Base-by-base conservation (phyloP, 1,140 invertebrate species). In the Leguminivora glycinivorella region DNA sequence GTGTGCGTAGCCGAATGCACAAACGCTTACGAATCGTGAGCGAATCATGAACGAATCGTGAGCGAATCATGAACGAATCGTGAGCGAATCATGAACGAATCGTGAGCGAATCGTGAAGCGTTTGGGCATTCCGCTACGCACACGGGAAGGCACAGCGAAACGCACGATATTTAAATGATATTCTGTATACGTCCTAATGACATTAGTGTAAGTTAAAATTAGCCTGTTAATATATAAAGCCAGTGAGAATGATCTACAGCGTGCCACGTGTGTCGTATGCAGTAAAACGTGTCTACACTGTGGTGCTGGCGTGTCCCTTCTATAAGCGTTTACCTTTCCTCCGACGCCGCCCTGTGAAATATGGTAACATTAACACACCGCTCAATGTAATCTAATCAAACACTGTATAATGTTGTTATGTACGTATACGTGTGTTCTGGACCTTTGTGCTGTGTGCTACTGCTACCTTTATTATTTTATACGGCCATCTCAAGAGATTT, bases 331-430 rank as follows among this genome's bases (percentile, higher is more conserved):
- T 92, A 92, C 89, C 89, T 92, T 92, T 76, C 82, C 83, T 68
- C 84, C 84, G 75, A 84, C 87, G 73, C 88, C 85, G 72, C 89
- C 90, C 91, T 91, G 88, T 83, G 86, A 80, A 84, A 84, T 74
- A 87, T 85, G 73, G 71, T 71, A 72, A 75, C 52, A 58, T 34
- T 69, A 74, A 38, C 24, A 24, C 22, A 24, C 34, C 5, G 34
- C 58, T 67, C 31, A 17, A 31, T 14, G 34, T 68, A 56, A 56
- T 24, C 17, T 56, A 69, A 56, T 31, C 26, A 31, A 0, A n/a
- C n/a, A 17, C n/a, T 17, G 25, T 56, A 40, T 7, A 40, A 34
- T n/a, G n/a, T n/a, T n/a, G n/a, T 29, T 69, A 25, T 12, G 47
- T 56, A 38, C 10, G 68, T 56, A n/a, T n/a, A 3, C 40, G 47